Conservation (phyloP, 2,797 vertebrate species). For the Phoeniculus purpureus region DNA sequence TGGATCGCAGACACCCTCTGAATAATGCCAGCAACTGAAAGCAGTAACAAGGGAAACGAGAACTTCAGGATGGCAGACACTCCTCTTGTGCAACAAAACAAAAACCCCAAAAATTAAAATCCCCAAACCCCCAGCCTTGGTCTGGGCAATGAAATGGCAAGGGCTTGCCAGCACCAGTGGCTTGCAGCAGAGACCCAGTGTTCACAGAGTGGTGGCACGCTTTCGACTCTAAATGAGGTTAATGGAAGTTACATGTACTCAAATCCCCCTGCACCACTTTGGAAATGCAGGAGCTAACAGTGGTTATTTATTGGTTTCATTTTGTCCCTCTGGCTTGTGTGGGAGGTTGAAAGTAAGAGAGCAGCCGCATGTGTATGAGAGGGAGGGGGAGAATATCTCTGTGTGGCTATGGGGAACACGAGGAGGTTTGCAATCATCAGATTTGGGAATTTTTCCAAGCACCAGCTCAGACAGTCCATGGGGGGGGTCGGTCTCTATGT, state of each 20-base stretch:
- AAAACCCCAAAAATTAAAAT: not conserved
- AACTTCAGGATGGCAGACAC: not conserved
- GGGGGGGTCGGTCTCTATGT: not conserved
- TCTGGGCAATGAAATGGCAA: not conserved
- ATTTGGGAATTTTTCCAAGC: not conserved
- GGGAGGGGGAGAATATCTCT: not conserved
- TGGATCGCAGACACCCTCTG: not conserved
- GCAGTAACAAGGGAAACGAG: not conserved
- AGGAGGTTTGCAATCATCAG: not conserved
- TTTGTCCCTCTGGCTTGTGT: not conserved
- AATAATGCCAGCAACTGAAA: not conserved
- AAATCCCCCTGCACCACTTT: not conserved
- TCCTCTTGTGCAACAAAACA: not conserved
- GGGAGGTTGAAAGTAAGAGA: constrained; percentile 26
- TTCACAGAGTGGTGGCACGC: not conserved
- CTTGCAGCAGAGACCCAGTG: not conserved
- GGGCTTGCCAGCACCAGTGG: constrained; percentile 19
- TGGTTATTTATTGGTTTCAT: constrained; percentile 57
- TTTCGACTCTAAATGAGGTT: constrained; percentile 41
- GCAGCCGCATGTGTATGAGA: not conserved
- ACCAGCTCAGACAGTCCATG: not conserved
- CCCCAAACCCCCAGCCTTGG: not conserved
- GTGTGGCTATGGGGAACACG: not conserved
- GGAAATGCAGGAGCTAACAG: constrained; percentile 47
- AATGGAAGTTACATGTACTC: constrained; percentile 47